A percentile compares a stretch with the other conserved stretches of the same genome.
These are phyloP conservation scores for Tetheella fluctuosa DNA, from an alignment of 2,888 invertebrate species.

Conservation along the genomic window DNA sequence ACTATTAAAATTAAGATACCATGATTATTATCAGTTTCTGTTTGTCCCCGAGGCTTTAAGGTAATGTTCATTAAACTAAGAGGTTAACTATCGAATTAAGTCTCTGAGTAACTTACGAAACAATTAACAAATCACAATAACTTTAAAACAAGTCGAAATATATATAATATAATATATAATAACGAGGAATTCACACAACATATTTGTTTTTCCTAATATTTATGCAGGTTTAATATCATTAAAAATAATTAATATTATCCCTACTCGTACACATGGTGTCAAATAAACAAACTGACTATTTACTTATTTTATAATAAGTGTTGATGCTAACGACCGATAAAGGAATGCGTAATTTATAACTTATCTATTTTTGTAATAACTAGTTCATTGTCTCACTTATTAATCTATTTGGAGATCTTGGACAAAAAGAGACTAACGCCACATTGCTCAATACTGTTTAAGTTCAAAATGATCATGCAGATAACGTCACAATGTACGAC, in stretches of 20 bases:
- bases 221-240: background rate
- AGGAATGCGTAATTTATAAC: background rate
- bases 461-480: too few species aligned
- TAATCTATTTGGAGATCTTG: background rate
- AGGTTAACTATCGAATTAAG: too few species aligned
- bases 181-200: background rate
- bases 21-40: background rate
- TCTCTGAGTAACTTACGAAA: background rate
- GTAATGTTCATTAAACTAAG: too few species aligned
- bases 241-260: background rate
- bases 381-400: background rate
- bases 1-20: conserved; percentile 13
- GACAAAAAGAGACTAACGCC: background rate
- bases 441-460: too few species aligned
- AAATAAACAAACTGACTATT: background rate
- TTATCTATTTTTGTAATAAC: background rate
- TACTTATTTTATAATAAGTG: background rate
- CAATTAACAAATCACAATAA: background rate
- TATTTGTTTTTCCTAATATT: background rate
- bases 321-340: background rate
- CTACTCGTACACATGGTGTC: background rate
- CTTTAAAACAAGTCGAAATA: too few species aligned
- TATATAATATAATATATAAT: too few species aligned
- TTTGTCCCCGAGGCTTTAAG: too few species aligned
- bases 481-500: too few species aligned